Conservation (phyloP, 92 coral and sea anemone species). For the Muricea muricata region DNA sequence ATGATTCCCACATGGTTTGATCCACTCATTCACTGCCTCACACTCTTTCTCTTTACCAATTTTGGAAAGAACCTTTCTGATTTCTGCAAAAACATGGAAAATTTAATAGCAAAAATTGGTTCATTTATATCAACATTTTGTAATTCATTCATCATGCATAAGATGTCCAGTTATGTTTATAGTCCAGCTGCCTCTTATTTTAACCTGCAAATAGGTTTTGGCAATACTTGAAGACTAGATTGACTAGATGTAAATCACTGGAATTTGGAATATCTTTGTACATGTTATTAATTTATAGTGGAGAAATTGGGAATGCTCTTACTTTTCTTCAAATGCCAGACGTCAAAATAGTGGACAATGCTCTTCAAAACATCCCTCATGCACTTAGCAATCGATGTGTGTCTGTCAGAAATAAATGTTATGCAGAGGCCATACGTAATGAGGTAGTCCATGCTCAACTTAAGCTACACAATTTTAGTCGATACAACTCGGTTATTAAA, state of each 20-base stretch:
- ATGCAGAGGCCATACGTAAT: too few species aligned
- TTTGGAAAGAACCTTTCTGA: neutral
- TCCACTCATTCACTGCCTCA: slow-evolving; percentile 53
- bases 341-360: neutral
- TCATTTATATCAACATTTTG: too few species aligned
- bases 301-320: neutral
- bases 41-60: neutral
- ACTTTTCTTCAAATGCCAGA: slow-evolving; percentile 70
- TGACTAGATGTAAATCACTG: too few species aligned
- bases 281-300: neutral
- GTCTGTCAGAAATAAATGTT: slow-evolving; percentile 61
- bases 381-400: slow-evolving; percentile 63
- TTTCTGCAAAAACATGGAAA: too few species aligned
- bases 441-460: slow-evolving; percentile 34
- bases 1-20: slow-evolving; percentile 57
- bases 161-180: slow-evolving; percentile 4
- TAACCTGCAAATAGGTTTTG: slow-evolving; percentile 12
- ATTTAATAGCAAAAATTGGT: too few species aligned
- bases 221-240: too few species aligned
- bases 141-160: too few species aligned
- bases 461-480: too few species aligned
- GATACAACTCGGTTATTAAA: too few species aligned
- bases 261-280: too few species aligned
- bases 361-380: slow-evolving; percentile 56
- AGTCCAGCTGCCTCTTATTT: slow-evolving; percentile 56